A percentile compares a stretch with the other conserved stretches of the same genome.
Evolutionary conservation across 2,888 invertebrate species (phyloP).

Genomic region (Isoperla grammatica): DNA sequence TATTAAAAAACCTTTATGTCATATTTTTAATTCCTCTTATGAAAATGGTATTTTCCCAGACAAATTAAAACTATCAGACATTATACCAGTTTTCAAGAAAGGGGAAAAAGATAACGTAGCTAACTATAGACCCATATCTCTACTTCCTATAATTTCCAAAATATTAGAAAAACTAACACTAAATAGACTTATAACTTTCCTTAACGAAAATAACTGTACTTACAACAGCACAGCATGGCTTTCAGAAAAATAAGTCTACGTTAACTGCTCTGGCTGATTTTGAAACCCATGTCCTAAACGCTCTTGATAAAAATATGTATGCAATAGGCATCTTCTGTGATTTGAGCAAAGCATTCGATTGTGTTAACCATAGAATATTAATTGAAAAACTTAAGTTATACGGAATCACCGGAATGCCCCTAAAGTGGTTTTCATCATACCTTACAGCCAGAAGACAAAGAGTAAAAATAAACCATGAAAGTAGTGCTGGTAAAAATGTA

Average conservation of each 20-base stretch:
- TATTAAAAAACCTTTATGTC: too few relatives aligned
- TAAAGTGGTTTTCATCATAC: conserved; percentile 13
- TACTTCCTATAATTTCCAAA: too few relatives aligned
- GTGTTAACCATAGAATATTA: conserved; percentile 18
- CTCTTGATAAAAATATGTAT: conserved; percentile 1
- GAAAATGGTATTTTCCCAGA: too few relatives aligned
- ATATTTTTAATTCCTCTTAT: too few relatives aligned
- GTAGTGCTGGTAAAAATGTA: not conserved
- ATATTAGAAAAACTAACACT: too few relatives aligned
- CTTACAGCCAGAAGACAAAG: conserved; percentile 12
- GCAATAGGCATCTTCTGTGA: conserved; percentile 18
- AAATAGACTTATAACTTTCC: conserved; percentile 5
- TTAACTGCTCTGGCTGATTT: conserved; percentile 9
- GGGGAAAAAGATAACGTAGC: too few relatives aligned
- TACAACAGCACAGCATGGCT: conserved; percentile 19
- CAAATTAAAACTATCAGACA: too few relatives aligned
- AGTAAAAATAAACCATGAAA: not conserved
- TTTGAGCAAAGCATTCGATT: conserved; percentile 24
- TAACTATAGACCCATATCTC: too few relatives aligned
- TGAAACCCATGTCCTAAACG: not conserved
- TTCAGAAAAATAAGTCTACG: conserved; percentile 14
- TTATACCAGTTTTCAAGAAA: too few relatives aligned
- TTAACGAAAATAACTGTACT: conserved; percentile 3
- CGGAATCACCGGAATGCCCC: conserved; percentile 15
- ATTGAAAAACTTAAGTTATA: conserved; percentile 10